phyloP scores from a whole-genome alignment of 2,797 vertebrate species.

The Petrocephalus sullivani region DNA sequence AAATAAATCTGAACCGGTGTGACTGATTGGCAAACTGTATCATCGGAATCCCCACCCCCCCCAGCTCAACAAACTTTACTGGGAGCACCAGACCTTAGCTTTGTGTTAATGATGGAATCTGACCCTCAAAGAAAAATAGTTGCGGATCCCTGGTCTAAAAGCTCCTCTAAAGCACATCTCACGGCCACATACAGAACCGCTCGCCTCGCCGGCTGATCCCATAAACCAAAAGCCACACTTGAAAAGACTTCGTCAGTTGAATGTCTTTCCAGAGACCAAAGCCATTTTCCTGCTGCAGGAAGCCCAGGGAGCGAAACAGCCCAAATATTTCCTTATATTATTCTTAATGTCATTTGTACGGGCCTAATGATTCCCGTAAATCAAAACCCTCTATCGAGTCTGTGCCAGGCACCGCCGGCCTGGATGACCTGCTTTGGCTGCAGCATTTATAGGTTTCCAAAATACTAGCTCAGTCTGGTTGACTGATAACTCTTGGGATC shows the following conservation, averaged over 20 bases:
- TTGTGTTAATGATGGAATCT: background rate
- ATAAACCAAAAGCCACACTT: background rate
- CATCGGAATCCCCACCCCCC: background rate
- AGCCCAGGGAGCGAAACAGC: constrained; percentile 6
- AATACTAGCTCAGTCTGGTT: background rate
- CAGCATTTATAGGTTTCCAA: background rate
- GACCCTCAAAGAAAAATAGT: background rate
- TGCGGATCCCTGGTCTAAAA: background rate
- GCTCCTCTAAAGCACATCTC: background rate
- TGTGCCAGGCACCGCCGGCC: background rate
- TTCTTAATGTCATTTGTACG: background rate
- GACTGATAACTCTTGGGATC: background rate
- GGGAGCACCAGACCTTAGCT: background rate
- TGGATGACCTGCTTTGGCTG: background rate
- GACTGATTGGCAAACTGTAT: background rate
- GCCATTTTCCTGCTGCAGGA: background rate
- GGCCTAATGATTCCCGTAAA: background rate
- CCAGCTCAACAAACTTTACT: background rate
- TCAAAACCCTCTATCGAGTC: background rate
- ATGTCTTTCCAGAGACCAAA: background rate
- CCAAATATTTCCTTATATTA: background rate
- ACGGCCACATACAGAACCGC: background rate
- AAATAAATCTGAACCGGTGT: background rate
- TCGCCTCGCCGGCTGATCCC: background rate
- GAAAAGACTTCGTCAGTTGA: background rate